Conservation (phyloP, 2,113 vertebrate species). For the Myxocyprinus asiaticus region DNA sequence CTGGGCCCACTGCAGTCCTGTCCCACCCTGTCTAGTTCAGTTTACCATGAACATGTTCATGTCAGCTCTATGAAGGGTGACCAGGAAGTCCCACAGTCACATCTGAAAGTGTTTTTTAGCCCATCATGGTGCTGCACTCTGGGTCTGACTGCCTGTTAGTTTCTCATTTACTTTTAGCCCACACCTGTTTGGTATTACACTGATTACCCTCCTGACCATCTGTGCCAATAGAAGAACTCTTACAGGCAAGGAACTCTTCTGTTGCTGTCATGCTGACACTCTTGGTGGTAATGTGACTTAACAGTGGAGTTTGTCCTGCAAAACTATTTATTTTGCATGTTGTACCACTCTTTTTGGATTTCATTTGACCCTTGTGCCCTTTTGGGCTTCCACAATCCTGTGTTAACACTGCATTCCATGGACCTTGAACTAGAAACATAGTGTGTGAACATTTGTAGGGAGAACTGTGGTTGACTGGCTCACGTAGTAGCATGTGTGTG, state of each 20-base stretch:
- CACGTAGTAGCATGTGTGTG: not conserved
- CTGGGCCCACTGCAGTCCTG: not conserved
- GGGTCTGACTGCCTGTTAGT: slow-evolving; percentile 22
- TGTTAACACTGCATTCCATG: slow-evolving; percentile 34
- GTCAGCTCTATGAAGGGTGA: slow-evolving; percentile 15
- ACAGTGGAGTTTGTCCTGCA: too few species aligned
- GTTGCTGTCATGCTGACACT: slow-evolving; percentile 26
- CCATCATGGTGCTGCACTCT: not conserved
- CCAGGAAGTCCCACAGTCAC: slow-evolving; percentile 50
- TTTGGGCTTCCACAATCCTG: slow-evolving; percentile 27
- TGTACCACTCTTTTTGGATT: slow-evolving; percentile 3
- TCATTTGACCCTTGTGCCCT: slow-evolving; percentile 15
- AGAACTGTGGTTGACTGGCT: not conserved
- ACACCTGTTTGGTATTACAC: slow-evolving; percentile 61
- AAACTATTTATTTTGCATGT: slow-evolving; percentile 1
- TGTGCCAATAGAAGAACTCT: slow-evolving; percentile 37
- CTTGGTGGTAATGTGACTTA: slow-evolving; percentile 40
- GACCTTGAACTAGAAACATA: not conserved
- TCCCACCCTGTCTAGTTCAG: slow-evolving; percentile 13
- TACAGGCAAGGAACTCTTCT: slow-evolving; percentile 34
- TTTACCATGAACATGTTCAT: slow-evolving; percentile 12
- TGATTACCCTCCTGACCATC: slow-evolving; percentile 57
- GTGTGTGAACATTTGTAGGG: not conserved
- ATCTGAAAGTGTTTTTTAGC: slow-evolving; percentile 58
- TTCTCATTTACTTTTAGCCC: slow-evolving; percentile 41